Evolutionary conservation across 2,797 vertebrate species (phyloP).

Genomic region (Perdix hodgsoniae): DNA sequence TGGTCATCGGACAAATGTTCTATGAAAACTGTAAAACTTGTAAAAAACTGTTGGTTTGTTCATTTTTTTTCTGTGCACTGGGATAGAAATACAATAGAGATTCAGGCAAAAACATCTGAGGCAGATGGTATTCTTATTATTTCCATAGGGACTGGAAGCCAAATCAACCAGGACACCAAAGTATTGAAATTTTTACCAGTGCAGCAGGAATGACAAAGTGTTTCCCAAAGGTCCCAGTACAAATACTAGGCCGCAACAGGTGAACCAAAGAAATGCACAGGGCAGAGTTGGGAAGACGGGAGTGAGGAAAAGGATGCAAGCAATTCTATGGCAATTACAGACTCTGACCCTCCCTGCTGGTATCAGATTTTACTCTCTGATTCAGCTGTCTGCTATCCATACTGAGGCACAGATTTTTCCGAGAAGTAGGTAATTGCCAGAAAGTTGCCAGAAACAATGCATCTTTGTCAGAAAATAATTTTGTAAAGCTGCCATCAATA

Average conservation of each 20-base stretch:
- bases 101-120: not conserved
- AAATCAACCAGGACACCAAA: not conserved
- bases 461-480: conserved; percentile 23
- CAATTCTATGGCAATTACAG: not conserved
- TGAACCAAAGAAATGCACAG: not conserved
- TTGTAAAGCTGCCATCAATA: not conserved
- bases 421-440: not conserved
- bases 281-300: not conserved
- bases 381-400: not conserved
- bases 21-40: not conserved
- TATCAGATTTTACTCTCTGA: not conserved
- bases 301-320: not conserved
- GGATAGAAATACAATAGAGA: not conserved
- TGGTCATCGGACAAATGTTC: not conserved
- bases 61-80: not conserved
- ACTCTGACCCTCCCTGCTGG: not conserved
- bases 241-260: not conserved
- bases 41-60: not conserved
- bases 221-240: not conserved
- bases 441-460: not conserved
- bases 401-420: not conserved
- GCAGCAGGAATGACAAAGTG: not conserved
- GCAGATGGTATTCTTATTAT: conserved; percentile 16
- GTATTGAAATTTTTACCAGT: not conserved
- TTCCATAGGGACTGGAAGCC: not conserved